Conservation (phyloP, 2,888 invertebrate genomes). For the Callosobruchus maculatus region DNA sequence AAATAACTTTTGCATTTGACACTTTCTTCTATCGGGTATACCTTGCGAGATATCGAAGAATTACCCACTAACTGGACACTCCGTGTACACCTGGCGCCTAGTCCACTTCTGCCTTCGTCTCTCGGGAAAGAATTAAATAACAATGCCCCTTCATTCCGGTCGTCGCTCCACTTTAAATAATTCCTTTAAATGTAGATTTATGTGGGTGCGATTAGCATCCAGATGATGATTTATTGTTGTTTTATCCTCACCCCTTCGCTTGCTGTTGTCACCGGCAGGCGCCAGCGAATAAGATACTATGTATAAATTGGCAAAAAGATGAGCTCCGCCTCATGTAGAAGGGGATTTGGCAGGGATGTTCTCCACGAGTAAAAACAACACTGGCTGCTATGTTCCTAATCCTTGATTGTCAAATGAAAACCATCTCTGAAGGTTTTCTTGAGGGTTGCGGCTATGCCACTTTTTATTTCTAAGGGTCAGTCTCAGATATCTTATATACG, state of each 20-base stretch:
- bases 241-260: background rate
- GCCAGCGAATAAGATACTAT: background rate
- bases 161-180: background rate
- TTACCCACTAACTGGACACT: too few species aligned
- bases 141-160: background rate
- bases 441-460: background rate
- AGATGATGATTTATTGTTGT: background rate
- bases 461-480: too few species aligned
- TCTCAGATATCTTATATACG: too few species aligned
- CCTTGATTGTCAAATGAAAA: background rate
- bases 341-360: background rate
- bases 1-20: too few species aligned
- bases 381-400: background rate
- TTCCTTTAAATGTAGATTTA: background rate
- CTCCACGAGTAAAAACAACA: background rate
- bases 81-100: background rate
- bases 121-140: background rate
- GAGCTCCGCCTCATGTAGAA: background rate
- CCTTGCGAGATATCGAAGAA: too few species aligned
- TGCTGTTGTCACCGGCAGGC: background rate
- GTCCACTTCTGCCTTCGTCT: background rate
- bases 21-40: too few species aligned
- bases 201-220: background rate
- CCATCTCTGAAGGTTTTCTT: background rate
- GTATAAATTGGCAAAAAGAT: background rate